phyloP scores from a whole-genome alignment of 2,888 invertebrate species.

The Pyralis farinalis region DNA sequence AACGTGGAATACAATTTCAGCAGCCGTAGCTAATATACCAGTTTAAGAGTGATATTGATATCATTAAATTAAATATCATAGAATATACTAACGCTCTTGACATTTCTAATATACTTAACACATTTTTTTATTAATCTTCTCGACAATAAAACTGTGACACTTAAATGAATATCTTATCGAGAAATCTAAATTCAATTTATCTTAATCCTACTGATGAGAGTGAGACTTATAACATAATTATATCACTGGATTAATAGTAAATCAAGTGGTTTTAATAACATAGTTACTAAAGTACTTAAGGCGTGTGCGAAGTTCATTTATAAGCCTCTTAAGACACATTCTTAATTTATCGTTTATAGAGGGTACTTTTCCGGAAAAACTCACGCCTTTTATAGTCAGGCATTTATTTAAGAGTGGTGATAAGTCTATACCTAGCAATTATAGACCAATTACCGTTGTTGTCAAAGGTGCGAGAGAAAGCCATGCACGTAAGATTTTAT shows the following conservation, averaged over 20 bases:
- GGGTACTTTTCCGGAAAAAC: slow-evolving; percentile 10
- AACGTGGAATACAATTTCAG: slow-evolving; percentile 1
- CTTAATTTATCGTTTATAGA: slow-evolving; percentile 10
- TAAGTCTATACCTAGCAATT: background rate
- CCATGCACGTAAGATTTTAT: slow-evolving; percentile 7
- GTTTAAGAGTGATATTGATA: slow-evolving; percentile 1
- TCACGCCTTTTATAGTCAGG: slow-evolving; percentile 6
- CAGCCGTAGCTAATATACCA: no score
- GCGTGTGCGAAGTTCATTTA: slow-evolving; percentile 8
- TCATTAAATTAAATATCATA: background rate
- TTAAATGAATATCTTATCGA: background rate
- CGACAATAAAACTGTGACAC: background rate
- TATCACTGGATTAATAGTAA: slow-evolving; percentile 9
- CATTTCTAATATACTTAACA: slow-evolving; percentile 4
- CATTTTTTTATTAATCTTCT: no score
- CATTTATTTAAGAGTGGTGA: slow-evolving; percentile 10
- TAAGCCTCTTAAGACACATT: background rate
- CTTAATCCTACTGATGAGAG: background rate
- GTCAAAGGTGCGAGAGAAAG: slow-evolving; percentile 10
- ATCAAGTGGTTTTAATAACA: slow-evolving; percentile 8
- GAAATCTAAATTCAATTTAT: background rate
- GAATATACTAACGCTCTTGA: background rate
- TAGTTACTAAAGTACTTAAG: slow-evolving; percentile 10
- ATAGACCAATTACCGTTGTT: background rate
- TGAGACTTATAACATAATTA: slow-evolving; percentile 4